A percentile compares a stretch with the other conserved stretches of the same genome.
These are phyloP conservation scores for Rhinoptilus africanus DNA, from an alignment of 2,113 vertebrate genomes.

Conservation along the genomic window DNA sequence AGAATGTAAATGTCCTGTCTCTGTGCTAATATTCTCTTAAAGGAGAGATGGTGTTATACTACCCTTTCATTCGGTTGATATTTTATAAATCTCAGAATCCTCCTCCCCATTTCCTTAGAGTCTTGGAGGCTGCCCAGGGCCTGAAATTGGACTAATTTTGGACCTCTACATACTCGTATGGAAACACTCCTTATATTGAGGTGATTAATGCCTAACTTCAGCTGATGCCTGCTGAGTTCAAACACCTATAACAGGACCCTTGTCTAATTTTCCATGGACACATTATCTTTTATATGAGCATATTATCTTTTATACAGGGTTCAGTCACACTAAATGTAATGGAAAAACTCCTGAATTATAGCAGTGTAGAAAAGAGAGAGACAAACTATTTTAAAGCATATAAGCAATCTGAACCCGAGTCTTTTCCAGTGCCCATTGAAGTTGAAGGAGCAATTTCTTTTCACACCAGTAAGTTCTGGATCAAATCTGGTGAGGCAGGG, in stretches of 20 bases:
- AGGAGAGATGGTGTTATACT: not conserved
- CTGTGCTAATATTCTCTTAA: not conserved
- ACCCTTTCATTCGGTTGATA: not conserved
- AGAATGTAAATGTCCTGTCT: not conserved
- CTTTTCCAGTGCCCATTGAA: not conserved
- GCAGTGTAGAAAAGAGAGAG: not conserved
- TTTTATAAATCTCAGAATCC: not conserved
- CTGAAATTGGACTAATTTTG: not conserved
- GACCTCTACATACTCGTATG: accelerated
- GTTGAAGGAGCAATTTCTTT: not conserved
- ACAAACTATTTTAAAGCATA: not conserved
- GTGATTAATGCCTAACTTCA: not conserved
- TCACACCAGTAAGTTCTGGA: not conserved
- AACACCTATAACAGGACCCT: not conserved
- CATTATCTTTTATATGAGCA: not conserved
- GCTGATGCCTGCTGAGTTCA: not conserved
- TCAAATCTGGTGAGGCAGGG: not conserved
- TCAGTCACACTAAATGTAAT: not conserved
- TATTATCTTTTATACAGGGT: not conserved
- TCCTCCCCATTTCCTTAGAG: not conserved
- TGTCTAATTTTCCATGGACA: not conserved
- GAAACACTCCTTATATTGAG: not conserved
- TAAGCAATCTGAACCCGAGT: not conserved
- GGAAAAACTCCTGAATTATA: not conserved
- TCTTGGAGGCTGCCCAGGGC: not conserved